These are phyloP conservation scores for Drosophila tanythrix DNA, from an alignment of 2,888 invertebrate species.

Conservation along the genomic window DNA sequence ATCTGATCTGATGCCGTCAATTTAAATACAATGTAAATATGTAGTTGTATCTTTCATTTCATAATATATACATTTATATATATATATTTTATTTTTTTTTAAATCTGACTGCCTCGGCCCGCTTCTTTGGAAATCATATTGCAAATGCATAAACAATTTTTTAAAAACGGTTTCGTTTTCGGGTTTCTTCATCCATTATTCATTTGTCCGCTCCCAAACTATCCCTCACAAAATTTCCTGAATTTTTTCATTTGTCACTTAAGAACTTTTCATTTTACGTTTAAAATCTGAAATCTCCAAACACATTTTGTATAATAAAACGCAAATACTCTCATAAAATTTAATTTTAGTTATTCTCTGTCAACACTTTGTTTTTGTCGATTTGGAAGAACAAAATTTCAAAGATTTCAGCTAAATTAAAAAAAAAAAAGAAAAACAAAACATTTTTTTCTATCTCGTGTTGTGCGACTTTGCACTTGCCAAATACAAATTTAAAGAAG, in stretches of 20 bases:
- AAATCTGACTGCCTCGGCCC: constrained; percentile 8
- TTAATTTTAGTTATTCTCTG: constrained; percentile 66
- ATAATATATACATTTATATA: neutral
- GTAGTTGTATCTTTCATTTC: constrained; percentile 7
- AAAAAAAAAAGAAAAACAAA: constrained; percentile 14
- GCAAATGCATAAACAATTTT: constrained; percentile 26
- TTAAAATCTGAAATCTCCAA: constrained; percentile 12
- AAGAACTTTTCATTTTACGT: constrained; percentile 27
- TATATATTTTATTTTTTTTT: neutral
- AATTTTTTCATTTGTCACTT: constrained; percentile 37
- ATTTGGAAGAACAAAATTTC: constrained; percentile 52
- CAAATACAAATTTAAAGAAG: constrained; percentile 31
- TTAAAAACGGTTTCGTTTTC: constrained; percentile 24
- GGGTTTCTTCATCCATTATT: constrained; percentile 48
- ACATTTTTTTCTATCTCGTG: constrained; percentile 34
- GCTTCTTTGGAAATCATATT: constrained; percentile 53
- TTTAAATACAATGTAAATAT: constrained; percentile 9
- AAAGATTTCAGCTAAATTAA: constrained; percentile 65
- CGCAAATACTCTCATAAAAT: constrained; percentile 53
- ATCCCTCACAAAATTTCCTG: constrained; percentile 39
- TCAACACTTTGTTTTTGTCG: constrained; percentile 67
- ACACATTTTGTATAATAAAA: constrained; percentile 66
- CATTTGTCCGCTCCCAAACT: constrained; percentile 58
- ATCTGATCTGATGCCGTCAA: neutral
- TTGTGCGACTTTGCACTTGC: constrained; percentile 49